Percentiles rank a stretch among this genome's conserved stretches.
These are phyloP conservation scores for Oligia fasciuncula DNA, from an alignment of 2,888 invertebrate genomes.

Conservation along the genomic window DNA sequence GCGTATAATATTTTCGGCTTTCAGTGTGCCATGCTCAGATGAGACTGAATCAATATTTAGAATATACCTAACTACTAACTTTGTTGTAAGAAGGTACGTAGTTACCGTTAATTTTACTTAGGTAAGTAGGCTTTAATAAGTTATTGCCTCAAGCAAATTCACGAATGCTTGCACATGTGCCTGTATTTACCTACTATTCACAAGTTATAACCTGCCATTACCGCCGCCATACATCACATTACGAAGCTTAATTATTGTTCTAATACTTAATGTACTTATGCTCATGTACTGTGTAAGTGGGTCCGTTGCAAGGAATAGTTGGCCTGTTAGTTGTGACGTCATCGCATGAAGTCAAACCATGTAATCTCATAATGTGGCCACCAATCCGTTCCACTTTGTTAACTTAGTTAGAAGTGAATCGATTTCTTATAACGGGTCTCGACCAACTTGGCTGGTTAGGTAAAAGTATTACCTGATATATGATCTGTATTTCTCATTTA, in stretches of 20 bases:
- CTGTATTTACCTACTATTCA: not conserved
- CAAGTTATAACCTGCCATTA: constrained; percentile 12
- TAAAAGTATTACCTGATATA: not conserved
- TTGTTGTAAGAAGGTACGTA: not conserved
- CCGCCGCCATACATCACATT: constrained; percentile 20
- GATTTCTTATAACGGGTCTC: constrained; percentile 6
- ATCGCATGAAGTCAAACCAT: constrained; percentile 5
- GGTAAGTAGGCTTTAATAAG: not conserved
- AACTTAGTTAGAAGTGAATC: constrained; percentile 9
- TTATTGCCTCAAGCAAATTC: not conserved
- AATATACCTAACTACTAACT: too few species aligned
- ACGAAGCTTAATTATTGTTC: constrained; percentile 30
- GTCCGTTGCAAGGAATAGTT: constrained; percentile 25
- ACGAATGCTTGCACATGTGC: not conserved
- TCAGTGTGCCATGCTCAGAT: not conserved
- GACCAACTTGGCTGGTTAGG: not conserved
- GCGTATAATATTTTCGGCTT: not conserved
- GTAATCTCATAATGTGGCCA: not conserved
- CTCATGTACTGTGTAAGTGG: constrained; percentile 9
- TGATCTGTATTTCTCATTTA: not conserved
- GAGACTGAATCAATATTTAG: not conserved
- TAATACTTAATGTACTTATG: constrained; percentile 22
- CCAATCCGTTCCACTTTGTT: not conserved
- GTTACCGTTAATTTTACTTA: not conserved
- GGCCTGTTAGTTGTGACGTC: constrained; percentile 23